Evolutionary conservation across 2,888 invertebrate genomes (phyloP), one percentile per base, ranked within the genome.

Genomic region (Melieria crassipennis): DNA sequence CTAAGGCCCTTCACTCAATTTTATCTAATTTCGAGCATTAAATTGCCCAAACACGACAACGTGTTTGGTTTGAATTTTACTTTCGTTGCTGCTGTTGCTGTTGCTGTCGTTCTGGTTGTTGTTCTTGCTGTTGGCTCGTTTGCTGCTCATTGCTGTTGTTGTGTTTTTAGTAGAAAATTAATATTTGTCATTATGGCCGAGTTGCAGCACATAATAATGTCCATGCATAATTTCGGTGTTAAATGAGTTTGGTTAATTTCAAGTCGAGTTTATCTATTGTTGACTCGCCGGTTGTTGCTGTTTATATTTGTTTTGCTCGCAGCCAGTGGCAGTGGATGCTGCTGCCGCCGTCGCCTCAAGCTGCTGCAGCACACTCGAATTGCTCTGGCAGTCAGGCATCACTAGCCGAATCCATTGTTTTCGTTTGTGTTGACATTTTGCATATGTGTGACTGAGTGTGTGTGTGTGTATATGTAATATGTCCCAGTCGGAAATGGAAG

Each of bases 161-260:
- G 69, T 64, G 65, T 63, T 61, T 76, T 48, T 60, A 65, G 65
- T 65, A 68, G 74, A 78, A 79, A 79, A 81, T 79, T 78, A 76
- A 75, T 76, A 75, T 74, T 73, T 76, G 76, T 74, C 73, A 75
- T 75, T 76, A 71, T 74, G 71, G 69, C 48, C 47, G 61, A 68
- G 60, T 30, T 69, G 72, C 72, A 65, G 57, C 69, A 64, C 64
- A 64, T 70, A 70, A 79, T 78, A 81, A 82, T 82, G 83, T 80
- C 79, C 81, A 77, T 82, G 82, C 83, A 83, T 83, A 83, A 83
- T 83, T 82, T 76, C 30, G 56, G 68, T 65, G 60, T 72, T 72
- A 72, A 72, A 72, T 72, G 55, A 72, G 72, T 82, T 81, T 78
- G 80, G 81, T 83, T 82, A 83, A 82, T 82, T 82, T 82, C 78